These are phyloP conservation scores for Hemicrepidius hirtus DNA, from an alignment of 2,888 invertebrate species.

Conservation along the genomic window DNA sequence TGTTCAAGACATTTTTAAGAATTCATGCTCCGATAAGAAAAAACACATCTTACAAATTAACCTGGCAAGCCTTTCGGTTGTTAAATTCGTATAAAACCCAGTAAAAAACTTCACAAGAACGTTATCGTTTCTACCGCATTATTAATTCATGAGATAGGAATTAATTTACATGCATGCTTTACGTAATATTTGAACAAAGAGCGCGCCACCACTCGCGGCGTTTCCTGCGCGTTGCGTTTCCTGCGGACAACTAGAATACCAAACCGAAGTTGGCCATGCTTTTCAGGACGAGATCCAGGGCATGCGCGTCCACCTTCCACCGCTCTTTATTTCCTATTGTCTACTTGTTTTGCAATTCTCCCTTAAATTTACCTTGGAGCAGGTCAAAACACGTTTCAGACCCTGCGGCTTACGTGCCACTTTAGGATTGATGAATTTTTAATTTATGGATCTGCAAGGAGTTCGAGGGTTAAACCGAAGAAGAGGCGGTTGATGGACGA, in stretches of 20 bases:
- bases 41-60: no score
- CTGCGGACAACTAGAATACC: constrained; percentile 43
- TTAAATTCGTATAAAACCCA: not conserved
- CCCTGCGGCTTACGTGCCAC: constrained; percentile 1
- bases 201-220: constrained; percentile 33
- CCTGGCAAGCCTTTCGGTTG: no score
- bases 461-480: not conserved
- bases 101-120: constrained; percentile 15
- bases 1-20: no score
- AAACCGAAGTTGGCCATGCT: constrained; percentile 41
- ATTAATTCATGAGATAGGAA: constrained; percentile 19
- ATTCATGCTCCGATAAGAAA: no score
- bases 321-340: constrained; percentile 42
- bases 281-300: constrained; percentile 42
- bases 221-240: constrained; percentile 44
- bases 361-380: constrained; percentile 42
- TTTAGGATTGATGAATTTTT: constrained; percentile 4
- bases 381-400: constrained; percentile 32
- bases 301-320: constrained; percentile 42
- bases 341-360: constrained; percentile 47
- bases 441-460: constrained; percentile 6
- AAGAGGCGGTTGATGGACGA: no score
- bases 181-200: constrained; percentile 41
- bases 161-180: constrained; percentile 20
- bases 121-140: not conserved